Evolutionary conservation across 2,797 vertebrate genomes (phyloP).

Genomic region (Gymnodraco acuticeps): DNA sequence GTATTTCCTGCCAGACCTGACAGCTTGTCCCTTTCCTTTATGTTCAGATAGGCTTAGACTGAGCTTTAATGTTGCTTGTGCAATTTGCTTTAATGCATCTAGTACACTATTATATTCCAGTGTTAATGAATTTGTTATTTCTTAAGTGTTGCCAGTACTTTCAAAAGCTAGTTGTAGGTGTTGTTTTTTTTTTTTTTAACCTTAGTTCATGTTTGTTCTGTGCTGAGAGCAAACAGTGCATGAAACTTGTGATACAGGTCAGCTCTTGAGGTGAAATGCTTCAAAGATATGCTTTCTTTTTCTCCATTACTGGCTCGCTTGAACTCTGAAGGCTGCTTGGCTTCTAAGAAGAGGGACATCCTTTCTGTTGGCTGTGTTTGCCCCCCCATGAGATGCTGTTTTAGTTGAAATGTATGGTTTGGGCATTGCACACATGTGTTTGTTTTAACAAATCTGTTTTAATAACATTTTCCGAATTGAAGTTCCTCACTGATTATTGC

Average conservation of each 20-base stretch:
- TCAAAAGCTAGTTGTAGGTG: constrained; percentile 10
- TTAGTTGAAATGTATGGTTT: constrained; percentile 19
- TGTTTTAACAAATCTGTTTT: constrained; percentile 19
- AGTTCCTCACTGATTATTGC: constrained; percentile 7
- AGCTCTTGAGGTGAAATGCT: constrained; percentile 27
- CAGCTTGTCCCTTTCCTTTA: constrained; percentile 24
- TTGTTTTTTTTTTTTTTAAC: constrained; percentile 20
- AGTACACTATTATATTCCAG: background rate
- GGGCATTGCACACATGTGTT: constrained; percentile 2
- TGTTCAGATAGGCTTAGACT: constrained; percentile 4
- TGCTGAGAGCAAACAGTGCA: constrained; percentile 3
- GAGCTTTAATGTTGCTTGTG: constrained; percentile 27
- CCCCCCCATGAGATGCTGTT: background rate
- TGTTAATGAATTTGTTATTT: constrained; percentile 23
- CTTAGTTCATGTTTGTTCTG: constrained; percentile 6
- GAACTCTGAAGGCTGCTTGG: constrained; percentile 8
- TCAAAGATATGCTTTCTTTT: background rate
- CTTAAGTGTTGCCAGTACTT: background rate
- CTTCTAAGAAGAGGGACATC: constrained; percentile 11
- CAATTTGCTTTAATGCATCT: constrained; percentile 18
- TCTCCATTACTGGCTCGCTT: background rate
- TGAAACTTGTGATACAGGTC: constrained; percentile 15
- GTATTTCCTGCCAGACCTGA: constrained; percentile 26
- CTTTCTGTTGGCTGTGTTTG: constrained; percentile 13
- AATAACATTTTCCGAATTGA: constrained; percentile 12